Evolutionary conservation across 2,888 invertebrate species (phyloP).

Genomic region (Platycheirus albimanus): DNA sequence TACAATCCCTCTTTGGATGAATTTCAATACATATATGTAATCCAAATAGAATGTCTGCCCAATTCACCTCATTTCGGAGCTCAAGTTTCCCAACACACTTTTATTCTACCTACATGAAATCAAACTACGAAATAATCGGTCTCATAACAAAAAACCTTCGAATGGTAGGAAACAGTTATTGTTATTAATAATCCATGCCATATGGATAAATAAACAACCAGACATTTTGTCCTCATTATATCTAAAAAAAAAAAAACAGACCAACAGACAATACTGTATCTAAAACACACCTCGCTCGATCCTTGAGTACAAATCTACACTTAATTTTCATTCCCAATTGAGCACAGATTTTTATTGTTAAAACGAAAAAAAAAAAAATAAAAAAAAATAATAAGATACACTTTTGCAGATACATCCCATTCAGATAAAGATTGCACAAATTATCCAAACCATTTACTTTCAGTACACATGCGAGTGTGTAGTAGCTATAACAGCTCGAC

Average conservation of each 20-base stretch:
- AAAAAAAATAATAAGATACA: not conserved
- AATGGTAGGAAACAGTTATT: too few species aligned
- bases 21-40: too few species aligned
- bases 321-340: slow-evolving; percentile 58
- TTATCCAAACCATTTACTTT: slow-evolving; percentile 70
- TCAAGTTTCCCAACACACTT: too few species aligned
- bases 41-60: too few species aligned
- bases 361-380: too few species aligned
- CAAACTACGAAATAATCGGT: too few species aligned
- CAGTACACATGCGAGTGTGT: slow-evolving; percentile 9
- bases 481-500: slow-evolving; percentile 43
- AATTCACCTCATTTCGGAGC: too few species aligned
- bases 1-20: too few species aligned
- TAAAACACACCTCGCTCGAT: slow-evolving; percentile 12
- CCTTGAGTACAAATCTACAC: not conserved
- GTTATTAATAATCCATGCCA: not conserved
- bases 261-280: not conserved
- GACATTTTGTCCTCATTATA: slow-evolving; percentile 24
- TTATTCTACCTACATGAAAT: too few species aligned
- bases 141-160: too few species aligned
- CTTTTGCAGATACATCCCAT: slow-evolving; percentile 15
- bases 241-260: not conserved
- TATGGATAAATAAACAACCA: slow-evolving; percentile 11
- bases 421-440: slow-evolving; percentile 53
- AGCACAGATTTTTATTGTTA: slow-evolving; percentile 42